phyloP scores from a whole-genome alignment of 2,888 invertebrate species.

The Romanomermis culicivorax region DNA sequence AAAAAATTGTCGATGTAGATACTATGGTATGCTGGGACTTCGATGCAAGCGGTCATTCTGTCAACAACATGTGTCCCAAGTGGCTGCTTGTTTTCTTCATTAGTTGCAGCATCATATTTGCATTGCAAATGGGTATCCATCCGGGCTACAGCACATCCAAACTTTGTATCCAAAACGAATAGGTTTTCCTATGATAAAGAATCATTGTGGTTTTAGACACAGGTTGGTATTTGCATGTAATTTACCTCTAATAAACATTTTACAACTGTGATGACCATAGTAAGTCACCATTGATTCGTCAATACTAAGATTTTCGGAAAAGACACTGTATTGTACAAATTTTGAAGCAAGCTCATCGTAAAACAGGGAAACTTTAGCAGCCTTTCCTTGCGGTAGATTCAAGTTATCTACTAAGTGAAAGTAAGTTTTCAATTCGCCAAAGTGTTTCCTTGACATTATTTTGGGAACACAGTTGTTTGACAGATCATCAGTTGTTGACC shows the following conservation, averaged over 20 bases:
- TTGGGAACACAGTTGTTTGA: neutral
- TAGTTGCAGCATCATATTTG: neutral
- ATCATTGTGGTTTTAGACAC: no score
- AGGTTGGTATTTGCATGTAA: no score
- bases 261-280: neutral
- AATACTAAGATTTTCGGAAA: neutral
- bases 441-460: neutral
- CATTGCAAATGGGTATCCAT: neutral
- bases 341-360: neutral
- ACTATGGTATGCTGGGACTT: neutral
- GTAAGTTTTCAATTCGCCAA: neutral
- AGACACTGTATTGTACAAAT: neutral
- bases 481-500: neutral
- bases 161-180: neutral
- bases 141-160: neutral
- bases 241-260: neutral
- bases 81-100: neutral
- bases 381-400: neutral
- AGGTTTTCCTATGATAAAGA: no score
- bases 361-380: neutral
- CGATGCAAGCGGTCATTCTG: neutral
- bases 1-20: neutral
- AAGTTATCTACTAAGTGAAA: neutral
- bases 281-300: neutral
- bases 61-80: neutral